These are phyloP conservation scores for Syrista parreyssii DNA, from an alignment of 2,888 invertebrate species.

Conservation along the genomic window DNA sequence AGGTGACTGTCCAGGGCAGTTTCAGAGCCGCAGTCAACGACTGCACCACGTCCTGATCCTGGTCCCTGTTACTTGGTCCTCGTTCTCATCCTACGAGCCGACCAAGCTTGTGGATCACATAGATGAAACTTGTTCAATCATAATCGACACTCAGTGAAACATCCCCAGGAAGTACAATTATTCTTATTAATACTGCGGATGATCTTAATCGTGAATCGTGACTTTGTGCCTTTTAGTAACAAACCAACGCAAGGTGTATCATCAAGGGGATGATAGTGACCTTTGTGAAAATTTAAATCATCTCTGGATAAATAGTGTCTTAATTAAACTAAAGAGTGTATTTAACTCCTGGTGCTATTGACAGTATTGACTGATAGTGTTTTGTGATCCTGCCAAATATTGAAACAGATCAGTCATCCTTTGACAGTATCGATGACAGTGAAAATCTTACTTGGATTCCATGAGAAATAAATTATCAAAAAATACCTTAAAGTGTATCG, in stretches of 20 bases:
- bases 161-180: neutral
- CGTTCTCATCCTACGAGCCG: neutral
- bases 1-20: conserved; percentile 63
- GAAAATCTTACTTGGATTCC: neutral
- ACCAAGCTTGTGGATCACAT: neutral
- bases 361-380: neutral
- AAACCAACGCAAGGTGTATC: neutral
- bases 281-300: neutral
- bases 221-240: neutral
- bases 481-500: neutral
- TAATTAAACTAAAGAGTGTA: neutral
- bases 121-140: neutral
- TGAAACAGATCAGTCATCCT: neutral
- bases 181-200: neutral
- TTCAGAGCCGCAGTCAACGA: conserved; percentile 62
- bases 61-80: neutral
- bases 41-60: conserved; percentile 50
- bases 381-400: neutral
- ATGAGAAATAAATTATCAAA: too few species aligned
- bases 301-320: neutral
- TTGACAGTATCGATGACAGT: neutral
- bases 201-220: neutral
- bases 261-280: neutral
- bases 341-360: neutral
- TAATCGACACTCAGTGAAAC: neutral